phyloP scores from a whole-genome alignment of 2,113 vertebrate genomes.

The Apodemus speciosus region DNA sequence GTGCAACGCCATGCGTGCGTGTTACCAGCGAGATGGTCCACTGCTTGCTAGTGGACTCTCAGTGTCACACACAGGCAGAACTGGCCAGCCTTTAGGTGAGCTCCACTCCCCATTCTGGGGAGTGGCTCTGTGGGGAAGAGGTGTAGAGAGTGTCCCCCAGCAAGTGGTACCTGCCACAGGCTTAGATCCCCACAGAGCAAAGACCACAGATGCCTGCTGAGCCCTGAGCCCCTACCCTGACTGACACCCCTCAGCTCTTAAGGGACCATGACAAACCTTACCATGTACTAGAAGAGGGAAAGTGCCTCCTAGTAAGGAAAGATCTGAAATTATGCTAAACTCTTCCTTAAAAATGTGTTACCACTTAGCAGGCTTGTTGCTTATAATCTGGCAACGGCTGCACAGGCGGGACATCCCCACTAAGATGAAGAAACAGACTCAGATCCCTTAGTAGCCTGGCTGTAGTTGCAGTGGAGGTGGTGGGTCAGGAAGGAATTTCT shows the following conservation, averaged over 20 bases:
- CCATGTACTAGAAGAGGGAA: neutral
- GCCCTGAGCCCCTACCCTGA: neutral
- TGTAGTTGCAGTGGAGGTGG: neutral
- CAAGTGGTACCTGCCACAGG: neutral
- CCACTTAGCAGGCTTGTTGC: neutral
- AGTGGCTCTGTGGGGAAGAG: neutral
- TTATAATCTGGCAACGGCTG: neutral
- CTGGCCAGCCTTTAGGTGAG: fast-evolving
- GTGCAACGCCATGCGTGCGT: fast-evolving
- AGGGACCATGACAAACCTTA: neutral
- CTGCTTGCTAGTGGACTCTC: neutral
- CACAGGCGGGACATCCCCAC: neutral
- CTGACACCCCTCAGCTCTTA: neutral
- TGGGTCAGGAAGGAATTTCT: neutral
- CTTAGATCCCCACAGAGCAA: neutral
- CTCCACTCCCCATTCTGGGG: neutral
- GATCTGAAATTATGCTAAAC: neutral
- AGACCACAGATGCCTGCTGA: neutral
- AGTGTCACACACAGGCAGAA: fast-evolving
- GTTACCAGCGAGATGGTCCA: fast-evolving
- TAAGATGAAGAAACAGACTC: neutral
- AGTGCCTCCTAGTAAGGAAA: neutral
- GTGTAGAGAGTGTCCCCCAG: neutral
- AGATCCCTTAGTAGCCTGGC: neutral
- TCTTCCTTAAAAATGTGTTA: neutral